These are phyloP conservation scores for Catocala fraxini DNA, from an alignment of 2,888 invertebrate species.

Conservation along the genomic window DNA sequence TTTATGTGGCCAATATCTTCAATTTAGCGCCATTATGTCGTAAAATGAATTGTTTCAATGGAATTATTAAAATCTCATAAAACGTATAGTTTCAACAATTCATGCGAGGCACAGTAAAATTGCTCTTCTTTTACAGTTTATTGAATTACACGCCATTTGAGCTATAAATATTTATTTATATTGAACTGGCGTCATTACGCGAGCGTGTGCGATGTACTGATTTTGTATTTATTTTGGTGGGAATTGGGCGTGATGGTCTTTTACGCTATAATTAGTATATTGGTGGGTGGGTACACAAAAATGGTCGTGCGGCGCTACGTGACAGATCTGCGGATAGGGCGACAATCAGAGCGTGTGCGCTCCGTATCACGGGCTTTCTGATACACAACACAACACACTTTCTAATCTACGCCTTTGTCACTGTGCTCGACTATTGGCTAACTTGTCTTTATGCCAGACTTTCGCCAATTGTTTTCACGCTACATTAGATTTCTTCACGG, in stretches of 20 bases:
- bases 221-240: no score
- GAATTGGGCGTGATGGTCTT: no score
- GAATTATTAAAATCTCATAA: conserved; percentile 1
- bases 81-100: not conserved
- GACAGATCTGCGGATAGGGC: conserved; percentile 85
- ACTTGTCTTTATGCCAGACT: conserved; percentile 79
- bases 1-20: not conserved
- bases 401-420: conserved; percentile 87
- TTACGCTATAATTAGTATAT: conserved; percentile 13
- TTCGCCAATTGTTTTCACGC: conserved; percentile 87
- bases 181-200: no score
- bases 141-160: no score
- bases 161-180: no score
- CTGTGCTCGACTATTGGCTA: conserved; percentile 80
- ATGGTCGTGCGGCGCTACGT: conserved; percentile 52
- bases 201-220: no score
- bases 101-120: no score
- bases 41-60: conserved; percentile 7
- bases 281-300: conserved; percentile 28
- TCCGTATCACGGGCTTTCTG: conserved; percentile 80
- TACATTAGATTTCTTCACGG: conserved; percentile 79
- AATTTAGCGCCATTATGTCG: conserved; percentile 1
- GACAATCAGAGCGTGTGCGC: conserved; percentile 84
- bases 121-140: no score
- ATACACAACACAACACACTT: conserved; percentile 84